These are phyloP conservation scores for Ceyx cyanopectus DNA, from an alignment of 2,113 vertebrate species.

Conservation along the genomic window DNA sequence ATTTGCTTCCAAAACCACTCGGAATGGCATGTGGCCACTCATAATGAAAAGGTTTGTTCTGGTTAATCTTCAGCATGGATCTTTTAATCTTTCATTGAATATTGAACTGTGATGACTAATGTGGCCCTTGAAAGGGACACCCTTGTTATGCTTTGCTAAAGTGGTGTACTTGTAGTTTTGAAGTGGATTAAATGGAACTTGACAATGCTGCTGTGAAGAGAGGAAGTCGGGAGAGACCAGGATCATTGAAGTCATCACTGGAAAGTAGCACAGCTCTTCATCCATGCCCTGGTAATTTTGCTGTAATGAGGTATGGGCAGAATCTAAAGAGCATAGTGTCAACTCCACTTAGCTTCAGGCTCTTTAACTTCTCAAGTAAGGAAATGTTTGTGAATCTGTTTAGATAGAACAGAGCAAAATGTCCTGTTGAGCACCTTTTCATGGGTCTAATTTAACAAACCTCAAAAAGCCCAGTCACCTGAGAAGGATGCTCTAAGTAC, in stretches of 20 bases:
- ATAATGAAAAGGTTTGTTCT: constrained; percentile 25
- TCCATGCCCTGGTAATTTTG: neutral
- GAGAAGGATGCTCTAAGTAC: neutral
- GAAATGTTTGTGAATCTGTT: neutral
- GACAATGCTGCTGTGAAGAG: neutral
- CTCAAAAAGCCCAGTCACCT: neutral
- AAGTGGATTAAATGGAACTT: constrained; percentile 10
- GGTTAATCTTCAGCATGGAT: constrained; percentile 4
- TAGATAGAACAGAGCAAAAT: neutral
- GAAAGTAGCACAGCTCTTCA: neutral
- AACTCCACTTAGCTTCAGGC: neutral
- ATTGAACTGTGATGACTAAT: neutral
- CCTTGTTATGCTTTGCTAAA: neutral
- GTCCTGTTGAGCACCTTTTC: neutral
- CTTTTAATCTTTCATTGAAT: constrained; percentile 7
- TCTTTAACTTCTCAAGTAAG: neutral
- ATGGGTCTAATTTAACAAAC: neutral
- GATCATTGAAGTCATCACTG: neutral
- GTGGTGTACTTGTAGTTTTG: neutral
- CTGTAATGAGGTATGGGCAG: neutral
- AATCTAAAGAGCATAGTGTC: neutral
- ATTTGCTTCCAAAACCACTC: constrained; percentile 10
- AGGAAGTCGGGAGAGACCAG: neutral
- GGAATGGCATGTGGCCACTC: neutral
- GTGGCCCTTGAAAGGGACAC: neutral